phyloP scores from a whole-genome alignment of 2,113 vertebrate species.

The Perca fluviatilis region DNA sequence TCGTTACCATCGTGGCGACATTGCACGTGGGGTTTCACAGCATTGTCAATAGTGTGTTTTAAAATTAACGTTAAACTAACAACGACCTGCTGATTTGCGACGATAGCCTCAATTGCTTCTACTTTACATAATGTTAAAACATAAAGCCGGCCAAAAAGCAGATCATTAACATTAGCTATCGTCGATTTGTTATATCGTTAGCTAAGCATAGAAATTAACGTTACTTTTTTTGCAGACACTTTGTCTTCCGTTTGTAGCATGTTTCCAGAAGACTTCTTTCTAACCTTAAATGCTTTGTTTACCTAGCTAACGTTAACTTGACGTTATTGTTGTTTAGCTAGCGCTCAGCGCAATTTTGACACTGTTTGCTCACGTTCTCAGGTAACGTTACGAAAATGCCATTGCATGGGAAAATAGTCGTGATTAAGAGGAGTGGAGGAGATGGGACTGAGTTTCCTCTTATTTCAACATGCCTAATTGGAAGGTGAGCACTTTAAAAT shows the following conservation, averaged over 20 bases:
- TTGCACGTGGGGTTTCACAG: conserved; percentile 40
- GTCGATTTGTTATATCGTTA: not conserved
- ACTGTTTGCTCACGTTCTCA: not conserved
- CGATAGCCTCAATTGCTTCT: no score
- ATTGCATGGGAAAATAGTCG: conserved; percentile 87
- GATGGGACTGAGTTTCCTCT: conserved; percentile 91
- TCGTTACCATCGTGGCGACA: not conserved
- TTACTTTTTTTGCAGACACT: not conserved
- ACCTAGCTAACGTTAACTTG: no score
- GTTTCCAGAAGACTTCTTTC: not conserved
- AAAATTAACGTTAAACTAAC: not conserved
- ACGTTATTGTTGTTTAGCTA: not conserved
- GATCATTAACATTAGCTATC: no score
- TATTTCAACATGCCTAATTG: conserved; percentile 89
- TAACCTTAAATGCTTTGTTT: not conserved
- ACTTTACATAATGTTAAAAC: not conserved
- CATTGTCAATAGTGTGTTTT: not conserved
- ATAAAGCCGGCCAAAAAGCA: fast-evolving
- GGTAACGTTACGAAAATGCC: conserved; percentile 87
- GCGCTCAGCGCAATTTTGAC: not conserved
- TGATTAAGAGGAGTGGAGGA: conserved; percentile 88
- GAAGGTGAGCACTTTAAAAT: conserved; percentile 85
- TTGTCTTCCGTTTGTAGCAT: not conserved
- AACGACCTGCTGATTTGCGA: no score
- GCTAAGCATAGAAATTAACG: no score